Base-by-base conservation (phyloP, 2,888 invertebrate genomes). In the Boloria euphrosyne region DNA sequence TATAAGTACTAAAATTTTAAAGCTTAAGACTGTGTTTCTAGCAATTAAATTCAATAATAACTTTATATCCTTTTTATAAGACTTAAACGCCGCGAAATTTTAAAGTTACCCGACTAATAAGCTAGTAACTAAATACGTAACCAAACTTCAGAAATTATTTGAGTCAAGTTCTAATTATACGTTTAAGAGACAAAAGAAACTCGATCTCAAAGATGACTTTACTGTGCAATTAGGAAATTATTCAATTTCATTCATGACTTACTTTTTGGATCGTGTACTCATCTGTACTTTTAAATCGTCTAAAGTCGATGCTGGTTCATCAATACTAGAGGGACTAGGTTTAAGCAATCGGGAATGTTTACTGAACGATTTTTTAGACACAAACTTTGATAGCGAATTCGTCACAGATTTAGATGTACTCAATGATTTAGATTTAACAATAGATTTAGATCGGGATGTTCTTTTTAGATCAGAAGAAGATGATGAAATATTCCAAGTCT, bases 201-300 rank as follows among this genome's bases (percentile, higher is more conserved):
- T 31, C 31, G 6, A 31, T 7, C 31, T 31, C 6, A 31, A 7
- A 31, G 7, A 31, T 31, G 31, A 31, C 7, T 31, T 31, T 31
- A 31, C 31, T 7, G 7, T 31, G 31, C 31, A 31, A 7, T 31
- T 7, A 31, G 31, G 31, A 7, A 31, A 31, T 31, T 6, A 31
- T 31, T 31, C 31, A 31, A 7, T 31, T 31, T 7, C 31, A 7
- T 31, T 31, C 7, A 31, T 7, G 31, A 65, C 67, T 54, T 72
- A 71, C 71, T 62, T 73, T 69, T 72, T 71, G 60, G 61, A 67
- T 60, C 44, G 63, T 1, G 49, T 64, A 53, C 77, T 74, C 6
- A 71, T 62, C 55, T 80, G 80, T 1, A 90, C 90, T 60, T 75
- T 70, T 52, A 90, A 53, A 67, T 90, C 90, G 70, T 90, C 90